Evolutionary conservation across 2,113 vertebrate genomes (phyloP), one percentile per base, ranked within the genome.

Genomic region (Aleadryas rufinucha): DNA sequence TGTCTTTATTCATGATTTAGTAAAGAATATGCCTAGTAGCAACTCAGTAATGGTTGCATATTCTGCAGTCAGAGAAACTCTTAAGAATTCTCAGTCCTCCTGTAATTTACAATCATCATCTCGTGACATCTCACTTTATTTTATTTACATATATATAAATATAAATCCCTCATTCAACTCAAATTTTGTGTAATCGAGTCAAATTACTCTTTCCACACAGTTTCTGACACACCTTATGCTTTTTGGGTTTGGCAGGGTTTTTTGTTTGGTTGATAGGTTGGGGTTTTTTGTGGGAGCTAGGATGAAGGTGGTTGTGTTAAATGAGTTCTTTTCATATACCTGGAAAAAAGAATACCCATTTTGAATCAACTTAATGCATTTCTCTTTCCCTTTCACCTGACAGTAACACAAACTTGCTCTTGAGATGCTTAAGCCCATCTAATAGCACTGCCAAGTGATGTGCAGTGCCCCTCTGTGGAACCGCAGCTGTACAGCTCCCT

Each of bases 211-310:
- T 94, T 79, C 41, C 37, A 69, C 19, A 7, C 1, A 0, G 13
- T 69, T 82, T 79, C 70, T 69, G 53, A 47, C 17, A 91, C 5
- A 52, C 10, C 3, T 27, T 57, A 31, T 16, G 7, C 26, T n/a
- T 83, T 50, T 16, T 45, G 14, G 16, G 3, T 37, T 85, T 57
- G 31, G 30, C 41, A 22, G 6, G 12, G 1, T 1, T 53, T 78
- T 35, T 45, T 49, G 9, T 41, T n/a, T 33, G 22, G 4, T 59
- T 68, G 13, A 18, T 7, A 42, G 13, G 2, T 1, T 64, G 26
- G 18, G 6, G 1, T 0, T 33, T 63, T 74, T 49, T 41, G 26
- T 12, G 6, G 6, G n/a, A 65, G 5, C 2, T 13, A 47, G 7
- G 5, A 13, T 15, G 27, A 59, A 63, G 28, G 16, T 12, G 4